Percentiles rank a stretch among this genome's conserved stretches.
These are phyloP conservation scores for Schizaphis graminum DNA, from an alignment of 2,888 invertebrate species.

Conservation along the genomic window DNA sequence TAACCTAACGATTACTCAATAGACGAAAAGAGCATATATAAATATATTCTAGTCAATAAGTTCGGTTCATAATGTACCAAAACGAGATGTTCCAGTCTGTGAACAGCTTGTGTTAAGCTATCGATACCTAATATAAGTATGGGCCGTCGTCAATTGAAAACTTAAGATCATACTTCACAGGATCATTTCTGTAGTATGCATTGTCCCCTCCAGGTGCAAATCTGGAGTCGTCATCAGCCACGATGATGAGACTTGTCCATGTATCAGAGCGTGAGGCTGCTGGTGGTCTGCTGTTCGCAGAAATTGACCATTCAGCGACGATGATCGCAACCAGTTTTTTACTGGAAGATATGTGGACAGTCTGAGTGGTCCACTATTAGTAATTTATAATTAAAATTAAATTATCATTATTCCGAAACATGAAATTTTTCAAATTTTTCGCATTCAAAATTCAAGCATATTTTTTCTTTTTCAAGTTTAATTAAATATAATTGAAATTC, in stretches of 20 bases:
- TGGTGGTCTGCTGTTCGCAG: constrained; percentile 13
- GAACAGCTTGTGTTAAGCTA: background rate
- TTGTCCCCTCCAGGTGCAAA: constrained; percentile 63
- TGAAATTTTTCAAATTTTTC: too few relatives aligned
- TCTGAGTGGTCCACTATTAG: constrained; percentile 55
- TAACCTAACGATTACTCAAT: background rate
- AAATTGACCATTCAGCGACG: constrained; percentile 3
- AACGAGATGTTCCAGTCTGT: background rate
- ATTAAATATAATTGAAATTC: too few relatives aligned
- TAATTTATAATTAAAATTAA: too few relatives aligned
- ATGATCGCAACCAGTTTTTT: constrained; percentile 31
- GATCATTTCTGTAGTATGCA: constrained; percentile 63
- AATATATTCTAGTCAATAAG: background rate
- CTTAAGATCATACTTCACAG: constrained; percentile 60
- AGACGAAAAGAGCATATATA: too few relatives aligned
- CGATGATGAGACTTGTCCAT: constrained; percentile 57
- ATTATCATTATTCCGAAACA: too few relatives aligned
- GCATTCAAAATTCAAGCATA: too few relatives aligned
- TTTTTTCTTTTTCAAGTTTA: too few relatives aligned
- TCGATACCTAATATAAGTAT: background rate
- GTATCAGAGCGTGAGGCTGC: constrained; percentile 49
- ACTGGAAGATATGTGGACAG: background rate
- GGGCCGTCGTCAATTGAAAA: accelerated
- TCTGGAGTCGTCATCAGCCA: constrained; percentile 55
- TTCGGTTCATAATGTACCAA: background rate